These are phyloP conservation scores for Nesoenas mayeri DNA, from an alignment of 2,113 vertebrate genomes.

Conservation along the genomic window DNA sequence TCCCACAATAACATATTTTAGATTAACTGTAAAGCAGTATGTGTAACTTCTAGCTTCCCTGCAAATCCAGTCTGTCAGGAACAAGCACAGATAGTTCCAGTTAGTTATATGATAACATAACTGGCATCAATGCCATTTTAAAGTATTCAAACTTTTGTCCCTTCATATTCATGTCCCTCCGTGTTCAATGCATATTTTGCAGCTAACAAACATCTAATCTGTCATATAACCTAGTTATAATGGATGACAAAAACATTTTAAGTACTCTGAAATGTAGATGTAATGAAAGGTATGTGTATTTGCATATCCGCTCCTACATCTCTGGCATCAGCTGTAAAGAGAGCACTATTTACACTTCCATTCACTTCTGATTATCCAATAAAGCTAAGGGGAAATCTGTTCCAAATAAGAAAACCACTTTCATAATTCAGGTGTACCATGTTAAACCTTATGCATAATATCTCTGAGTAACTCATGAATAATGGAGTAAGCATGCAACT, in stretches of 20 bases:
- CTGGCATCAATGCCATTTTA: background rate
- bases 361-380: background rate
- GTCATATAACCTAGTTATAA: background rate
- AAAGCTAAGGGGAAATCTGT: background rate
- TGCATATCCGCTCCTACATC: background rate
- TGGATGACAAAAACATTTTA: background rate
- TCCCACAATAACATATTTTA: background rate
- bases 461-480: conserved; percentile 1
- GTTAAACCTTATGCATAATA: background rate
- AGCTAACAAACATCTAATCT: background rate
- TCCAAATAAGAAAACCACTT: background rate
- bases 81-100: background rate
- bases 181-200: background rate
- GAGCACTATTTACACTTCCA: background rate
- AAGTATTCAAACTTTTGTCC: background rate
- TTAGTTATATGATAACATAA: background rate
- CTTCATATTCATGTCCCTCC: background rate
- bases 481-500: conserved; percentile 4
- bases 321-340: background rate
- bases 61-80: background rate
- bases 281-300: background rate
- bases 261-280: background rate
- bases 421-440: background rate
- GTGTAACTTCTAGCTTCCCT: background rate
- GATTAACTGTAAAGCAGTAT: background rate